Evolutionary conservation across 2,797 vertebrate species (phyloP), one percentile per base, ranked within the genome.

Genomic region (Hemitrygon akajei): DNA sequence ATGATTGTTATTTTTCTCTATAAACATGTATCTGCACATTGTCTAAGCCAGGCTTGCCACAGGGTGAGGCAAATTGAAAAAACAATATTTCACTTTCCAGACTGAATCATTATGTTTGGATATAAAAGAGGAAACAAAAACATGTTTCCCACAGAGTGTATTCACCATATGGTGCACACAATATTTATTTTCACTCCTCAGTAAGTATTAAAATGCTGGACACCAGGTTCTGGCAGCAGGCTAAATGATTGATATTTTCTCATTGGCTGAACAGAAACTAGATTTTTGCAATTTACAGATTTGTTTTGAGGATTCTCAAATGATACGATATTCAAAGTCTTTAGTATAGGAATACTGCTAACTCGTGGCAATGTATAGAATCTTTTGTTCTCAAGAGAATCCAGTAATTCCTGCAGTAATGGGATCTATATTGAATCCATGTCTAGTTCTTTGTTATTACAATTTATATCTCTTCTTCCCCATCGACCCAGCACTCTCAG

Each of bases 111-210:
- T 92, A 30, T 92, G 63, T 14, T 73, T 47, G 25, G 40, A 37
- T 25, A 75, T 56, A 27, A 75, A 75, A 34, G 86, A 63, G 30
- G 27, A 92, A 75, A 73, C 69, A 75, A 92, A 92, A 92, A 27
- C 37, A 22, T 30, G 69, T 94, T 96, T 95, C 95, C 94, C 96
- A 96, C 89, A 93, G 94, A 96, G 95, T 95, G 94, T 94, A 94
- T 95, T 95, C 95, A 96, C 95, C 95, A 96, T 96, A 96, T 94
- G 96, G 94, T 94, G 95, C 95, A 95, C 95, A 95, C 95, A 96
- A 95, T 96, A 96, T 96, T 96, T 97, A 95, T 96, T 96, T 95
- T 96, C 97, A 96, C 94, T 96, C 96, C 97, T 97, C 96, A 97
- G 96, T 94, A 96, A 95, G 94, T 95, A 95, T 95, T 96, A 96